Evolutionary conservation across 2,888 invertebrate species (phyloP), one percentile per base, ranked within the genome.

Genomic region (Clostera curtula): DNA sequence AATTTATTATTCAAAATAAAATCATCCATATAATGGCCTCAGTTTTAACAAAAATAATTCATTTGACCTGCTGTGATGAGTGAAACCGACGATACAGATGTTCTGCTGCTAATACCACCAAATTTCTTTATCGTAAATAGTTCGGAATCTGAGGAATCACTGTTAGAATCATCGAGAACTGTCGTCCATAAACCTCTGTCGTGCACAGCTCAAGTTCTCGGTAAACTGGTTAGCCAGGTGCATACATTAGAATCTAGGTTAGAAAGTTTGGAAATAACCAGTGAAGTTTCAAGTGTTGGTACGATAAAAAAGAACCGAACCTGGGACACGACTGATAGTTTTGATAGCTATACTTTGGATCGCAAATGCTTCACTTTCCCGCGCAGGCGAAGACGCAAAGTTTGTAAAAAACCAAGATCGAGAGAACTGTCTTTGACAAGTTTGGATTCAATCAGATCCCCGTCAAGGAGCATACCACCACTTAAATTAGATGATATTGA

Each of bases 41-140:
- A 42, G 26, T 48, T 56, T 60, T 34, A 27, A 21, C 25, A 25
- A 27, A 31, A 19, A 16, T 21, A 36, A 36, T 31, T 36, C 25
- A 13, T 29, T 40, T 35, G 33, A 49, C 30, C 43, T 40, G 45
- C 44, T 74, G 82, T 73, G 54, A 85, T 85, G 84, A 84, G 82
- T 83, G 84, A 84, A 40, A 84, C 84, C 40, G 93, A 93, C 86
- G 93, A 93, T 75, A 94, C 93, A 3, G 93, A 94, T 73, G 88
- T 92, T 55, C 84, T 94, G 40, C 72, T 94, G 49, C 70, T 92
- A 49, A 91, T 93, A 62, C 92, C 93, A 36, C 93, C 93, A 7
- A 88, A 92, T 66, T 89, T 91, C 53, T 92, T 89, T 56, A 61
- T 86, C 13, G 85, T 89, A n/a, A 76, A 86, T 41, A 84, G 84